Percentiles rank a stretch among this genome's conserved stretches.
Conservation (phyloP, 2,797 vertebrate species). For the Crypturellus tataupa region DNA sequence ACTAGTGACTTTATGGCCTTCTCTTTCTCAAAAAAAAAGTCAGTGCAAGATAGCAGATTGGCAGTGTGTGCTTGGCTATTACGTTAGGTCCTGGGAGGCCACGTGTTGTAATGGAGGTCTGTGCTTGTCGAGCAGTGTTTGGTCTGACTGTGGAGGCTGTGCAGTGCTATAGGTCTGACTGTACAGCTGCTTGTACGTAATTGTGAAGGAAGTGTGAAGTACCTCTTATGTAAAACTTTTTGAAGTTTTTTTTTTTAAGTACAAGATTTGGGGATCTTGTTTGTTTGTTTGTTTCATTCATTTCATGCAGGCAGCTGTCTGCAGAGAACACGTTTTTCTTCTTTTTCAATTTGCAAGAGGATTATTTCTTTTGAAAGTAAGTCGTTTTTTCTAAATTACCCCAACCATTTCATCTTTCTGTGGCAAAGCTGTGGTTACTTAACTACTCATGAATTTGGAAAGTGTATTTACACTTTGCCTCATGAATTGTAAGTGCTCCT, state of each 20-base stretch:
- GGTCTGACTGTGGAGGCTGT: background rate
- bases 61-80: background rate
- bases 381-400: slow-evolving; percentile 33
- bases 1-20: background rate
- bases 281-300: background rate
- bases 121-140: background rate
- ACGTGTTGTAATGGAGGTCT: fast-evolving
- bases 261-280: background rate
- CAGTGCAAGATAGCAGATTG: background rate
- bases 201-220: background rate
- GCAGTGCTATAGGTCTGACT: background rate
- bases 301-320: background rate
- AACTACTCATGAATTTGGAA: slow-evolving; percentile 17
- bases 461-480: background rate
- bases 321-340: background rate
- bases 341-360: background rate
- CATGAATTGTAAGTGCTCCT: background rate
- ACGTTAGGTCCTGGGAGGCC: fast-evolving
- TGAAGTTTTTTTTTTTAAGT: background rate
- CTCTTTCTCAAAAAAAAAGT: background rate
- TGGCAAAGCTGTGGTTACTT: slow-evolving; percentile 50
- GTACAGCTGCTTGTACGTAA: background rate
- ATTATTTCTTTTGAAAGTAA: slow-evolving; percentile 30
- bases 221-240: background rate
- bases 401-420: background rate